A percentile compares a stretch with the other conserved stretches of the same genome.
phyloP scores from a whole-genome alignment of 1,140 invertebrate genomes.

The Physella acuta region DNA sequence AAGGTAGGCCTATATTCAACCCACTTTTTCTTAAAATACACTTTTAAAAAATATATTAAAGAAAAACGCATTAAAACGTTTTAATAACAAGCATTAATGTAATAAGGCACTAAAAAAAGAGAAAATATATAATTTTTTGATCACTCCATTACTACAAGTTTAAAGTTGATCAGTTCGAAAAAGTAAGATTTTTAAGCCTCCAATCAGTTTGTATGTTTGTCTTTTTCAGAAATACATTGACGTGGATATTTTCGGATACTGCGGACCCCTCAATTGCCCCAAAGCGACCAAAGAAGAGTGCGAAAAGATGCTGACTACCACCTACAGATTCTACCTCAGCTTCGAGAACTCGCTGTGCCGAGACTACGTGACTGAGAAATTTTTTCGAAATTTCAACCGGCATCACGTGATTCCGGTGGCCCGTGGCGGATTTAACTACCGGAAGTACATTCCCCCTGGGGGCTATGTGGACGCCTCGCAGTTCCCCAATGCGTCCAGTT shows the following conservation, averaged over 20 bases:
- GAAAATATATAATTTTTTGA: too few species aligned
- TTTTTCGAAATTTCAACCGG: conserved; percentile 52
- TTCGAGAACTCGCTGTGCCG: conserved; percentile 69
- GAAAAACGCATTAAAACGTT: too few species aligned
- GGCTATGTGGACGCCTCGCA: conserved; percentile 91
- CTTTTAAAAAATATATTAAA: too few species aligned
- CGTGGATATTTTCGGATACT: conserved; percentile 7
- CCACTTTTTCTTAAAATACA: too few species aligned
- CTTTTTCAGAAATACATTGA: conserved; percentile 13
- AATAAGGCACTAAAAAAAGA: too few species aligned
- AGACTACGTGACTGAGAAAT: conserved; percentile 61
- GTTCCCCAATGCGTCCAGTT: conserved; percentile 79
- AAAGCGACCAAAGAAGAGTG: background rate
- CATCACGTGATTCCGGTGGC: conserved; percentile 36
- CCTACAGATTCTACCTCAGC: conserved; percentile 95
- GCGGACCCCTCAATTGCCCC: background rate
- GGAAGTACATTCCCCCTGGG: conserved; percentile 62
- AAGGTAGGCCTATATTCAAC: too few species aligned
- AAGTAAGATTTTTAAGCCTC: too few species aligned
- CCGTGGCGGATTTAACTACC: conserved; percentile 60
- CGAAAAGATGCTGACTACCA: conserved; percentile 65
- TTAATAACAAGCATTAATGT: too few species aligned
- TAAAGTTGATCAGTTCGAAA: too few species aligned
- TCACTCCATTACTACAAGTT: too few species aligned
- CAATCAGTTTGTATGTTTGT: too few species aligned